These are phyloP conservation scores for Scaptodrosophila lebanonensis DNA, from an alignment of 1,140 invertebrate genomes.

Conservation along the genomic window DNA sequence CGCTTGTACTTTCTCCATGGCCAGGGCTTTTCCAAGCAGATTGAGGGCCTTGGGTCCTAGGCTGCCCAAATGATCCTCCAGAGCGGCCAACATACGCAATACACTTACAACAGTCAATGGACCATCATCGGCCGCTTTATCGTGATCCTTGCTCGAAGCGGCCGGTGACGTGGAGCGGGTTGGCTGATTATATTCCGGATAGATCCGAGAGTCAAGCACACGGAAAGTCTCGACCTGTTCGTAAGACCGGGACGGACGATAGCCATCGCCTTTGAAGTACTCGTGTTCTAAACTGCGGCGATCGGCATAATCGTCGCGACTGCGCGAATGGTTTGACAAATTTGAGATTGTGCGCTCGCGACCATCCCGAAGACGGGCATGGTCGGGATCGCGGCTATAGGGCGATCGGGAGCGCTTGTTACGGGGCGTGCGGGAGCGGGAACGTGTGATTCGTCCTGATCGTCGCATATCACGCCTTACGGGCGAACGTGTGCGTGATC, in stretches of 20 bases:
- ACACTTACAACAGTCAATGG: conserved; percentile 82
- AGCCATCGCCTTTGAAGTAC: conserved; percentile 20
- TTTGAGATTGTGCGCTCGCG: no score
- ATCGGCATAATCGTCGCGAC: no score
- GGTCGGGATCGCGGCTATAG: conserved; percentile 14
- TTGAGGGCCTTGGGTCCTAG: conserved; percentile 87
- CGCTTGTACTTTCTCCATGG: conserved; percentile 83
- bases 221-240: conserved; percentile 43
- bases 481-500: conserved; percentile 1
- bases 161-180: conserved; percentile 36
- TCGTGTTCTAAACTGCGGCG: conserved; percentile 15
- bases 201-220: conserved; percentile 44
- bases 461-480: no score
- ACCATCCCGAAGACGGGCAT: conserved; percentile 7
- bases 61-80: conserved; percentile 88
- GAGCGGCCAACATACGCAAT: conserved; percentile 84
- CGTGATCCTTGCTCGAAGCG: not conserved
- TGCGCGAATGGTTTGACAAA: not conserved
- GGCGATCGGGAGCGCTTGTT: conserved; percentile 45
- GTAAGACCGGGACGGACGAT: conserved; percentile 28
- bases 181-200: conserved; percentile 48
- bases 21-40: conserved; percentile 84
- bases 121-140: conserved; percentile 56
- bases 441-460: no score
- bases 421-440: conserved; percentile 25